phyloP scores from a whole-genome alignment of 2,113 vertebrate genomes.

The Bubo bubo region DNA sequence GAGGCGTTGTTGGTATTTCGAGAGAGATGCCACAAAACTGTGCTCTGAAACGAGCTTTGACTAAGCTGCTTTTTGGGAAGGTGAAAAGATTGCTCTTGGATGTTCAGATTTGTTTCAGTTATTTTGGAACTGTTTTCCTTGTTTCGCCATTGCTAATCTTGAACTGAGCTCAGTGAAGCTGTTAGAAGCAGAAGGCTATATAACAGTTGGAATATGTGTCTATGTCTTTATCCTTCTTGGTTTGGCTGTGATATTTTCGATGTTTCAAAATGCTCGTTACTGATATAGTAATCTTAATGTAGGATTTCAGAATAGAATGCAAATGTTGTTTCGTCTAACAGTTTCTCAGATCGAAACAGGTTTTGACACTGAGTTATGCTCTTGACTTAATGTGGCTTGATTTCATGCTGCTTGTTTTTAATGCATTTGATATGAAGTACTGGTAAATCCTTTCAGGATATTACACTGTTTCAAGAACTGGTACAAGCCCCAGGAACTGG shows the following conservation, averaged over 20 bases:
- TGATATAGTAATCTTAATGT: background rate
- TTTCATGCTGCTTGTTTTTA: background rate
- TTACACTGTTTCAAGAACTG: background rate
- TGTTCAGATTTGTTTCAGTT: background rate
- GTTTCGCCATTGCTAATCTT: background rate
- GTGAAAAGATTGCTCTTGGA: background rate
- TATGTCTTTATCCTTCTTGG: background rate
- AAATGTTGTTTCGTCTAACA: background rate
- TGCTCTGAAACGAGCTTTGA: background rate
- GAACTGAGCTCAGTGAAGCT: background rate
- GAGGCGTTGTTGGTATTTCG: background rate
- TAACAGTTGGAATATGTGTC: background rate
- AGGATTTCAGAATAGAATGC: slow-evolving; percentile 18
- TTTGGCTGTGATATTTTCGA: background rate
- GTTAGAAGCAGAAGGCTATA: background rate
- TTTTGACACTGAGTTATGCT: background rate
- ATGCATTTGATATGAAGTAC: background rate
- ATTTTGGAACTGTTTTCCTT: background rate
- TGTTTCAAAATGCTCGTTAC: background rate
- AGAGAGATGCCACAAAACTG: background rate
- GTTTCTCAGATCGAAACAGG: background rate
- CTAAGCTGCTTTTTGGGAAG: background rate
- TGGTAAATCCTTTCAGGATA: background rate
- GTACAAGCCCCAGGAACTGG: background rate
- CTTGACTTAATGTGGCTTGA: background rate